Base-by-base conservation (phyloP, 2,888 invertebrate genomes). In the Orthonychiurus folsomi region DNA sequence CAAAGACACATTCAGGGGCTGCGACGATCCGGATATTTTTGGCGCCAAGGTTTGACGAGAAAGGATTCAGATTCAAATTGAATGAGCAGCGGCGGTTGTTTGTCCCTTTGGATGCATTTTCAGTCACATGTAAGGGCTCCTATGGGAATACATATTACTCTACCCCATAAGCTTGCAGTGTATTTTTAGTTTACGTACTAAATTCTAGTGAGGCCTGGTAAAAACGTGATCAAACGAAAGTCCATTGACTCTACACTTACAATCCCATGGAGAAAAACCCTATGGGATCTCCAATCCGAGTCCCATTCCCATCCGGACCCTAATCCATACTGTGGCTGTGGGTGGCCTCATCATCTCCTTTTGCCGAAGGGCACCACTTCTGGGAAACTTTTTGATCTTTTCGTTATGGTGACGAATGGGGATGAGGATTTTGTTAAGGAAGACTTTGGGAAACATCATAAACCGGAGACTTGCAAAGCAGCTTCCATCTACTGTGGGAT, bases 291-390 rank as follows among this genome's bases (percentile, higher is more conserved):
- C 3, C 24, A 55, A 15, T 75, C 86, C 71, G 86, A 87, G 9
- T 28, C 56, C 1, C 15, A 18, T 18, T 37, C 52, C 15, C 25
- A 48, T 2, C n/a, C n/a, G n/a, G n/a, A n/a, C n/a, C n/a, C 87
- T 1, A 25, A 26, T 25, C 27, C 60, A 50, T 50, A 56, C 21
- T 92, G 91, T 78, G 90, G 90, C 66, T 92, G 91, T 73, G 89
- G 90, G 59, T 90, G 90, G 89, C 90, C 90, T 0, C 85, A 88
- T 65, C 89, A 90, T 77, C 82, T 90, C 83, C 80, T 89, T 3
- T 71, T 88, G 47, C 87, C 89, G 0, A 86, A 84, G 77, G 90
- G 90, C 2, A 84, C 76, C 5, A 74, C 80, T 0, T 79, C 81
- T 63, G 89, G 89, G 52, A 62, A 64, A 63, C 48, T 37, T 0